Conservation (phyloP, 1,140 invertebrate genomes). For the Grapholita molesta region DNA sequence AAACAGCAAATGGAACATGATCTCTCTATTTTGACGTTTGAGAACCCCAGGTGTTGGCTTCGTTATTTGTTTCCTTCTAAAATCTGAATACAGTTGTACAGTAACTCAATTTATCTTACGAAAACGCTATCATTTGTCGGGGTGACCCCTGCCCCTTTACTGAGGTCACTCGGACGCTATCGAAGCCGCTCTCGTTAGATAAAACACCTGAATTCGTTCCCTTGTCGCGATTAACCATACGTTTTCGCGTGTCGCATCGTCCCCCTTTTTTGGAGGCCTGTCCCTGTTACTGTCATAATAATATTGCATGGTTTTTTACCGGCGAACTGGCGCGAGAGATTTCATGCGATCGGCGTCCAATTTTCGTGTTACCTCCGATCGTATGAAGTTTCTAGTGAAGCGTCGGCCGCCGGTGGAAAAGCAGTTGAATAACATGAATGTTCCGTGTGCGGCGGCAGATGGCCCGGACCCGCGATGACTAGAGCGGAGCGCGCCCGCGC, state of each 20-base stretch:
- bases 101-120: not conserved
- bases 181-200: not conserved
- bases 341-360: not conserved
- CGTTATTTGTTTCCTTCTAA: not conserved
- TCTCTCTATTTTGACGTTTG: not conserved
- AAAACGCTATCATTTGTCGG: not conserved
- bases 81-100: not conserved
- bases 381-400: not conserved
- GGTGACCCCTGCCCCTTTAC: not conserved
- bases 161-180: not conserved
- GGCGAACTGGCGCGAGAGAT: not conserved
- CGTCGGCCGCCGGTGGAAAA: not conserved
- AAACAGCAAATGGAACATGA: not conserved
- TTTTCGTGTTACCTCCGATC: not conserved
- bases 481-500: conserved; percentile 71
- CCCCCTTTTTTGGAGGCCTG: not conserved
- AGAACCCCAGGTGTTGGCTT: not conserved
- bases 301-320: not conserved
- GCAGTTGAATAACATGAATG: conserved; percentile 35
- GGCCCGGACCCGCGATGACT: conserved; percentile 71
- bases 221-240: no score
- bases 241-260: no score
- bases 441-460: conserved; percentile 62
- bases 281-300: not conserved
- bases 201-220: not conserved